phyloP scores from a whole-genome alignment of 2,797 vertebrate species.

The Carapus acus region DNA sequence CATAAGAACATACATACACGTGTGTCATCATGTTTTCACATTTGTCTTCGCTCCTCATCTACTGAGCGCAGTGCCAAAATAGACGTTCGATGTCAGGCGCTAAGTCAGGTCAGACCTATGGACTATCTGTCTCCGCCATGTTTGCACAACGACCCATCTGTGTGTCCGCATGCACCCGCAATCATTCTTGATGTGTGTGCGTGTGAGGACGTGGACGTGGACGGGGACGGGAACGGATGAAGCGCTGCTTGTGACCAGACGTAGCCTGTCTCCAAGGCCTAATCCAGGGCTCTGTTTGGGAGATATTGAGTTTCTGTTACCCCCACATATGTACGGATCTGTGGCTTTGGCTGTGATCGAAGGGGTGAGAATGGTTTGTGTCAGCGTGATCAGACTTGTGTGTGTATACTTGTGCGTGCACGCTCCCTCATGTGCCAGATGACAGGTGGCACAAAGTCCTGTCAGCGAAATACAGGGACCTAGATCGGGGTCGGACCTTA shows the following conservation, averaged over 20 bases:
- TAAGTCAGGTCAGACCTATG: constrained; percentile 56
- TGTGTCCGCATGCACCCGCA: constrained; percentile 14
- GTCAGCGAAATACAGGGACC: constrained; percentile 29
- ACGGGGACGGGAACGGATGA: no score
- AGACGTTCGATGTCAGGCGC: constrained; percentile 52
- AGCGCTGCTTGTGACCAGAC: no score
- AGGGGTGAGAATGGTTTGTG: constrained; percentile 45
- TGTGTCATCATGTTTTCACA: constrained; percentile 59
- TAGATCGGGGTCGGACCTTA: constrained; percentile 30
- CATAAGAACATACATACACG: constrained; percentile 23
- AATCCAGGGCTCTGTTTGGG: constrained; percentile 59
- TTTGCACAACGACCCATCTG: constrained; percentile 34
- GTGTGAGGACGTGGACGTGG: constrained; percentile 30
- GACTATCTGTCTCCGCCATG: constrained; percentile 54
- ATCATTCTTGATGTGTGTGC: constrained; percentile 24
- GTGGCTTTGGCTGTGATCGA: constrained; percentile 35
- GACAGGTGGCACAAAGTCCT: constrained; percentile 52
- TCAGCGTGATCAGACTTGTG: constrained; percentile 22
- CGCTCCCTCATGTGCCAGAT: no score
- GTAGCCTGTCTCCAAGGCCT: constrained; percentile 60
- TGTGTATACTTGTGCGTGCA: constrained; percentile 15
- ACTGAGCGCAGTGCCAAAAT: constrained; percentile 54
- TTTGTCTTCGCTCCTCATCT: constrained; percentile 63
- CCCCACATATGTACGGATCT: constrained; percentile 48
- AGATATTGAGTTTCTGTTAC: constrained; percentile 58